These are phyloP conservation scores for Heliconius cydno DNA, from an alignment of 2,888 invertebrate genomes.

Conservation along the genomic window DNA sequence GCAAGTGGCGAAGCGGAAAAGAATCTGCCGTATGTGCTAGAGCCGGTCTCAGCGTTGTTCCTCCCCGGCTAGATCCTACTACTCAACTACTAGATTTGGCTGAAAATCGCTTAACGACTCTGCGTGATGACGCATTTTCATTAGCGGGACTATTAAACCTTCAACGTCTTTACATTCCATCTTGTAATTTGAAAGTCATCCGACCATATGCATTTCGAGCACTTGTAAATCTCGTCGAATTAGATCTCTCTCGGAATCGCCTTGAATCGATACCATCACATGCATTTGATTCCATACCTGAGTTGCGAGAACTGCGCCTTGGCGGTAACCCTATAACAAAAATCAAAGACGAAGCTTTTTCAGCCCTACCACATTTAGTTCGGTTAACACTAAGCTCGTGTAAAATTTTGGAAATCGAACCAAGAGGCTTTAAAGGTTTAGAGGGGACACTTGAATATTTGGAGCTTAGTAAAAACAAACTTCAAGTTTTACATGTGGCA, in stretches of 20 bases:
- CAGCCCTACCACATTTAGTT: slow-evolving; percentile 86
- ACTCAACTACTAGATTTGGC: slow-evolving; percentile 92
- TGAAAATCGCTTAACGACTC: slow-evolving; percentile 86
- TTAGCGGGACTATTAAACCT: slow-evolving; percentile 90
- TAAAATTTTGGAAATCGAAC: slow-evolving; percentile 86
- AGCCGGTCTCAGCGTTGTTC: slow-evolving; percentile 89
- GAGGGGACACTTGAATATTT: slow-evolving; percentile 89
- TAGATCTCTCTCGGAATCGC: slow-evolving; percentile 90
- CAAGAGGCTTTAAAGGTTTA: slow-evolving; percentile 88
- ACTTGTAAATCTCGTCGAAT: slow-evolving; percentile 90
- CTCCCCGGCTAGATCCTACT: slow-evolving; percentile 88
- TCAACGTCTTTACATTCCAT: slow-evolving; percentile 89
- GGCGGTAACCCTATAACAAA: slow-evolving; percentile 89
- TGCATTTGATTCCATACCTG: slow-evolving; percentile 88
- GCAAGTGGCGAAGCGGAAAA: slow-evolving; percentile 95
- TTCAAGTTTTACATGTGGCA: slow-evolving; percentile 86
- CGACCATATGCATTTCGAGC: slow-evolving; percentile 90
- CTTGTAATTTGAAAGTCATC: slow-evolving; percentile 87
- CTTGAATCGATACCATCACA: slow-evolving; percentile 88
- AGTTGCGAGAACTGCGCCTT: slow-evolving; percentile 89
- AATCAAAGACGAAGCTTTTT: slow-evolving; percentile 88
- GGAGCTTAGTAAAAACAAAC: slow-evolving; percentile 89
- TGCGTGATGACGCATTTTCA: slow-evolving; percentile 89
- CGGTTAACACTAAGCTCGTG: slow-evolving; percentile 89
- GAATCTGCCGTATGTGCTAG: slow-evolving; percentile 92